phyloP scores from a whole-genome alignment of 2,113 vertebrate genomes.

The Taxidea taxus region DNA sequence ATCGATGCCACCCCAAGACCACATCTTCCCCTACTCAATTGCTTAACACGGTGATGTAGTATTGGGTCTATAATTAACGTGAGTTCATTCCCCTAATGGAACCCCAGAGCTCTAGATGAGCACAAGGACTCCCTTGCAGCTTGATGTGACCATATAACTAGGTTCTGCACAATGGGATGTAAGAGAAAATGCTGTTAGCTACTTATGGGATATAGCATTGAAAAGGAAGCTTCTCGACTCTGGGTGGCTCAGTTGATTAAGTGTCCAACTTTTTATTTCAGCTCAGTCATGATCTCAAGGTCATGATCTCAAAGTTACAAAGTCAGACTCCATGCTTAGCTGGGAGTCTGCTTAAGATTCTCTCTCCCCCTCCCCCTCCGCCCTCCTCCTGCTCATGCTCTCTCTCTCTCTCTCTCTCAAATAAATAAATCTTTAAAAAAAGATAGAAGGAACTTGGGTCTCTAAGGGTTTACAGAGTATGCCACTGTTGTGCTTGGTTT shows the following conservation, averaged over 20 bases:
- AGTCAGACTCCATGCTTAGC: background rate
- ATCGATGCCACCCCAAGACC: background rate
- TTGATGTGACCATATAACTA: background rate
- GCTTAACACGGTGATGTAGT: background rate
- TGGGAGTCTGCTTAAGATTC: background rate
- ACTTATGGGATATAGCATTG: background rate
- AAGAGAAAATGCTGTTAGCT: background rate
- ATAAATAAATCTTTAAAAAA: background rate
- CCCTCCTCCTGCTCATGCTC: background rate
- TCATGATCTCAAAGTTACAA: background rate
- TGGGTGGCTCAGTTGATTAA: background rate
- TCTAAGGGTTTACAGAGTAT: background rate
- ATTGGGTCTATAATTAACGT: background rate
- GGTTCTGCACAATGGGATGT: too few relatives aligned
- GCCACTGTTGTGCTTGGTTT: background rate
- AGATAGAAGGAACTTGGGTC: background rate
- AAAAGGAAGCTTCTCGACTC: background rate
- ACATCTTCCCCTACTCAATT: background rate
- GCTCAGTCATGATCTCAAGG: background rate
- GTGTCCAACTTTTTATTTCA: background rate
- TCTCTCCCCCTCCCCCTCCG: background rate
- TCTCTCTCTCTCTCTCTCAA: background rate
- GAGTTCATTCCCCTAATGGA: background rate
- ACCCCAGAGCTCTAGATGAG: background rate
- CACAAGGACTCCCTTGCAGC: conserved; percentile 6